These are phyloP conservation scores for Atta cephalotes DNA, from an alignment of 1,140 invertebrate genomes.

Conservation along the genomic window DNA sequence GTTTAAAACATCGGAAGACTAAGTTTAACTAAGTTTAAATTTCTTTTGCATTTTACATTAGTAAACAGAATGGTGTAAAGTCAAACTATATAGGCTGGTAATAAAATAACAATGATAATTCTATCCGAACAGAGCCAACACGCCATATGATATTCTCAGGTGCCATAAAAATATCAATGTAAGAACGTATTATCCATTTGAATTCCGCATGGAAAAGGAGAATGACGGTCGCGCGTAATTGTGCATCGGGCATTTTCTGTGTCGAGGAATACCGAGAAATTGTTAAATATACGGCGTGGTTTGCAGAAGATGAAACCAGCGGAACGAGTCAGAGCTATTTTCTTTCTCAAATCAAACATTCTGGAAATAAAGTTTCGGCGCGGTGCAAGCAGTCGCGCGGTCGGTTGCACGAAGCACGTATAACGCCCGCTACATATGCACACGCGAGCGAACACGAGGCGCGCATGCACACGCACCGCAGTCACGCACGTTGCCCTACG, in stretches of 20 bases:
- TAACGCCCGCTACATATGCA: slow-evolving; percentile 65
- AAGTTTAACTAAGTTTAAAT: neutral
- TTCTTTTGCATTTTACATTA: neutral
- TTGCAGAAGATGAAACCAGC: slow-evolving; percentile 77
- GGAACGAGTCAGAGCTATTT: slow-evolving; percentile 80
- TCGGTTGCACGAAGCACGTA: slow-evolving; percentile 35
- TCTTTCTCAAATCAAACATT: slow-evolving; percentile 85
- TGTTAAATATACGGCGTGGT: slow-evolving; percentile 82
- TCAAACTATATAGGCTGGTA: neutral
- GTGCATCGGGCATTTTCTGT: neutral
- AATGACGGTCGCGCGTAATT: neutral
- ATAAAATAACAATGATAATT: neutral
- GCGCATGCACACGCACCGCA: slow-evolving; percentile 55
- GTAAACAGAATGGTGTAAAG: neutral
- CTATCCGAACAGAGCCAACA: neutral
- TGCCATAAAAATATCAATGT: neutral
- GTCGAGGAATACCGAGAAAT: slow-evolving; percentile 81
- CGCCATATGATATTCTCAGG: neutral
- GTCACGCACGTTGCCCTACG: slow-evolving; percentile 66
- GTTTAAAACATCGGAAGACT: neutral
- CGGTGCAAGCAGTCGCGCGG: slow-evolving; percentile 57
- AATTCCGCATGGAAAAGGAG: neutral
- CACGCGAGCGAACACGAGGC: slow-evolving; percentile 52
- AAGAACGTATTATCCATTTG: neutral
- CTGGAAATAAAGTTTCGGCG: slow-evolving; percentile 85